Evolutionary conservation across 2,797 vertebrate species (phyloP), one percentile per base, ranked within the genome.

Genomic region (Ambastaia sidthimunki): DNA sequence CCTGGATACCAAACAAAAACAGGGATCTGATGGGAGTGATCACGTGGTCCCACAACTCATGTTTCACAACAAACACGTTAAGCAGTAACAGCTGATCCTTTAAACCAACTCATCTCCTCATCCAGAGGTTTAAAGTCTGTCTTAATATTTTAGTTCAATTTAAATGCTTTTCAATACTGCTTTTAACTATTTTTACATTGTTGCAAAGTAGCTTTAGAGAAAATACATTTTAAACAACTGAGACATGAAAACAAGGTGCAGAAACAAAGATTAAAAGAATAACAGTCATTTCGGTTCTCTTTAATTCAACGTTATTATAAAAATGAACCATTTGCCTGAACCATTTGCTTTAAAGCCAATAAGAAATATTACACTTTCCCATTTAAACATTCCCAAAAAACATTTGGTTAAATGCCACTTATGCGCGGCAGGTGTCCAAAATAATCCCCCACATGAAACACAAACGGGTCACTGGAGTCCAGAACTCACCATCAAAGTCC

Each of bases 1-100:
- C 94, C 92, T 92, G 91, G 94, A 94, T 91, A 94, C 93, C 91
- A 93, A 94, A 86, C 94, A 89, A 91, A 90, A 93, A 88, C 70
- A 88, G 87, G 84, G 87, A 89, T 88, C 81, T 9, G 89, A 93
- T 78, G 91, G 84, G 12, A 89, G 83, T 70, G 63, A 82, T 98
- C 96, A 98, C 95, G 91, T 96, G 97, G 89, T 41, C 76, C 12
- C 0, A 25, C 21, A 85, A 86, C 92, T 97, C 95, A 1, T 89
- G 92, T 98, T 97, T 97, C 97, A 98, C 96, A 99, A 98, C 97
- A 99, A 96, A 96, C 95, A 96, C 93, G 93, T 90, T 92, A 93
- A 91, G 83, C 86, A 92, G 90, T 86, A 66, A 85, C 80, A 85
- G 88, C 85, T 74, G 78, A 74, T 47, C 18, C 44, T 21, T 19